Evolutionary conservation across 2,888 invertebrate genomes (phyloP).

Genomic region (Latrodectus hesperus): DNA sequence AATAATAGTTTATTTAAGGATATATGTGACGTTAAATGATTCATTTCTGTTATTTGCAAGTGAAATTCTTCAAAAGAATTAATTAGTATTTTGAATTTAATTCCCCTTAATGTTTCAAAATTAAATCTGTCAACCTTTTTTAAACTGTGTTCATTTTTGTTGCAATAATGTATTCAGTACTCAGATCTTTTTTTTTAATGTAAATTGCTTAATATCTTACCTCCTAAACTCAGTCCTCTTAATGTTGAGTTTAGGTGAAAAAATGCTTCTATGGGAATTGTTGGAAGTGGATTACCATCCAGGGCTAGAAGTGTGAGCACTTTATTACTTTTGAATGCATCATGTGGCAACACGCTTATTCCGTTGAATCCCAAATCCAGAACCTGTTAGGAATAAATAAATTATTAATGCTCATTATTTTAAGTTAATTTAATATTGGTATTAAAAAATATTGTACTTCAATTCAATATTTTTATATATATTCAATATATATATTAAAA

Average conservation of each 20-base stretch:
- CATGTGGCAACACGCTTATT: slow-evolving; percentile 85
- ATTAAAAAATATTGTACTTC: no score
- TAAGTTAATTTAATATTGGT: background rate
- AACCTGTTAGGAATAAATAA: slow-evolving; percentile 77
- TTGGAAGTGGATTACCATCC: slow-evolving; percentile 91
- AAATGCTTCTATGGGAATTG: slow-evolving; percentile 87
- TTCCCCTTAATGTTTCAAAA: no score
- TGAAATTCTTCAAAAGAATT: no score
- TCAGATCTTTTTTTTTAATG: background rate
- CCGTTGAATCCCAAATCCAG: slow-evolving; percentile 94
- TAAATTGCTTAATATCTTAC: slow-evolving; percentile 75
- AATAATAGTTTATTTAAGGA: no score
- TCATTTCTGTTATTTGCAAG: no score
- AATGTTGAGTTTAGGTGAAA: slow-evolving; percentile 87
- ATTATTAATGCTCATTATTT: background rate
- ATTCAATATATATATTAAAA: no score
- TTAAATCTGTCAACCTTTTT: no score
- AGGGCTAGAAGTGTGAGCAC: slow-evolving; percentile 89
- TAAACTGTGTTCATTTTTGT: background rate
- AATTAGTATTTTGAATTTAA: no score
- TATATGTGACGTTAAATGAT: no score
- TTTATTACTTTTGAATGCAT: slow-evolving; percentile 87
- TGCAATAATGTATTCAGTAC: no score
- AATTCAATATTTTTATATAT: no score
- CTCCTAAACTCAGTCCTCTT: slow-evolving; percentile 89